A percentile compares a stretch with the other conserved stretches of the same genome.
phyloP scores from a whole-genome alignment of 2,797 vertebrate species.

The Calcarius lapponicus region DNA sequence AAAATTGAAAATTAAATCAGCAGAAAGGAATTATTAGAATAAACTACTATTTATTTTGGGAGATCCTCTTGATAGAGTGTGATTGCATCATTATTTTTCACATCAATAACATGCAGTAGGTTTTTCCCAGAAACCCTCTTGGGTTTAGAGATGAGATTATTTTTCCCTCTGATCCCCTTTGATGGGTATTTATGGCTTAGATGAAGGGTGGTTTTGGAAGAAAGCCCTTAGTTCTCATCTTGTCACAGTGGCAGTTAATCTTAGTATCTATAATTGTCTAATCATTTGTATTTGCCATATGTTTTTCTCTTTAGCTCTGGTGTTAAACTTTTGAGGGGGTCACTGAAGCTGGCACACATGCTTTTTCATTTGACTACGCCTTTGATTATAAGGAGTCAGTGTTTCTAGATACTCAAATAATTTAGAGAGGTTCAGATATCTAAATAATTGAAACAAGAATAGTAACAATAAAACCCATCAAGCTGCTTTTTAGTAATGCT shows the following conservation, averaged over 20 bases:
- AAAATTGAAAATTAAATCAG: not conserved
- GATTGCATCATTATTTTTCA: not conserved
- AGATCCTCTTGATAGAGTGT: not conserved
- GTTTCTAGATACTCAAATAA: not conserved
- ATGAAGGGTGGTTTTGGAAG: not conserved
- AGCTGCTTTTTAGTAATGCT: not conserved
- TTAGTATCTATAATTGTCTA: not conserved
- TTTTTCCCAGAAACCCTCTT: not conserved
- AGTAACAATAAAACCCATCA: not conserved
- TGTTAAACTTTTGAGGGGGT: not conserved
- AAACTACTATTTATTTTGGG: not conserved
- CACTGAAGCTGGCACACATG: not conserved
- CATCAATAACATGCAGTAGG: not conserved
- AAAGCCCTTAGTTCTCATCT: not conserved
- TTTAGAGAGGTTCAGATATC: not conserved
- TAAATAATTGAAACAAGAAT: not conserved
- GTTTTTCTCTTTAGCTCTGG: conserved; percentile 1
- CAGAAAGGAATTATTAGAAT: not conserved
- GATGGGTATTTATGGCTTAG: not conserved
- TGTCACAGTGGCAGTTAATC: not conserved
- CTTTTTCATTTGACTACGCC: not conserved
- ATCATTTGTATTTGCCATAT: not conserved
- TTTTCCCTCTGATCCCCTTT: not conserved
- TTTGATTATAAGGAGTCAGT: not conserved
- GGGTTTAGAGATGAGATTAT: not conserved